Evolutionary conservation across 1,140 invertebrate genomes (phyloP).

Genomic region (Euglossa dilemma): DNA sequence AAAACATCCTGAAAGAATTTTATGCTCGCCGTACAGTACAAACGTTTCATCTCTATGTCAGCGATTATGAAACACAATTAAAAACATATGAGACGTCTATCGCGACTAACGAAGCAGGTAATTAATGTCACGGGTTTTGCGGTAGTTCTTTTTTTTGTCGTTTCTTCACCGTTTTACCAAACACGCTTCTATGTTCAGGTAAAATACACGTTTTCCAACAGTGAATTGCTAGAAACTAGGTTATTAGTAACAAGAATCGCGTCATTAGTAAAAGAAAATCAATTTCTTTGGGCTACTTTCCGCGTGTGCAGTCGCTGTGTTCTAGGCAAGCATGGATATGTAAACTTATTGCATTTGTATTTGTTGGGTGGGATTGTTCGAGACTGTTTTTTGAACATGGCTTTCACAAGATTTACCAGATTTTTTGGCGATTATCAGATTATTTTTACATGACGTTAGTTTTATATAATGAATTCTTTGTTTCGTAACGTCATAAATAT

Average conservation of each 20-base stretch:
- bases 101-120: not conserved
- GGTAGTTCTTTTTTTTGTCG: not conserved
- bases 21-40: not conserved
- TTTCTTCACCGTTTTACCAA: not conserved
- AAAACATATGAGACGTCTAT: not conserved
- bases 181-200: no score
- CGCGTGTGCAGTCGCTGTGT: not conserved
- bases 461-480: no score
- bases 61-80: not conserved
- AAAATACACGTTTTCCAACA: conserved; percentile 1
- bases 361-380: not conserved
- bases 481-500: no score
- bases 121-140: not conserved
- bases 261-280: conserved; percentile 41
- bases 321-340: not conserved
- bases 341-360: not conserved
- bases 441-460: no score
- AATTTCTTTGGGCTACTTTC: conserved; percentile 52
- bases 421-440: no score
- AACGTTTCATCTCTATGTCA: not conserved
- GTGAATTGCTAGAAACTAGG: conserved; percentile 32
- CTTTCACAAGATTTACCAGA: not conserved
- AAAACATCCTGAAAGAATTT: not conserved
- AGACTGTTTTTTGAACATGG: not conserved
- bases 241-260: conserved; percentile 33